A percentile compares a stretch with the other conserved stretches of the same genome.
Conservation (phyloP, 2,797 vertebrate species). For the Enteromius fasciolatus region DNA sequence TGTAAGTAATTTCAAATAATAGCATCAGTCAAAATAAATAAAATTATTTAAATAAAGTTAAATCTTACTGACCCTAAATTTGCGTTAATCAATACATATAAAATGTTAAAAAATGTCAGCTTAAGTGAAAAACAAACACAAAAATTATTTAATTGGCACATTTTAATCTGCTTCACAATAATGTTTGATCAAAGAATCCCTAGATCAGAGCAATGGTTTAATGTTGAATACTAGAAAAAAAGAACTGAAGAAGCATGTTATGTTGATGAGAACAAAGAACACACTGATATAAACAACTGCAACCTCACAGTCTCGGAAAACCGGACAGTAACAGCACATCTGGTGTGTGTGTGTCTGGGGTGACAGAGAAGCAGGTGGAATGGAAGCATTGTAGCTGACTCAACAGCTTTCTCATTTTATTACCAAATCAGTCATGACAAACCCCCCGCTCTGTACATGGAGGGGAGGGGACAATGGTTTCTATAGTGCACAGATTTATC, state of each 20-base stretch:
- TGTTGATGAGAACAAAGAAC: neutral
- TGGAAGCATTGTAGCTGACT: constrained; percentile 79
- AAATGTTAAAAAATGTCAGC: too few species aligned
- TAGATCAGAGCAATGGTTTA: neutral
- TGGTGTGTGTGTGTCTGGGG: constrained; percentile 44
- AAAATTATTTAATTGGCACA: too few species aligned
- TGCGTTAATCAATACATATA: neutral
- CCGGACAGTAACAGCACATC: constrained; percentile 46
- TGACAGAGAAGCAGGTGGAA: constrained; percentile 78
- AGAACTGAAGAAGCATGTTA: neutral
- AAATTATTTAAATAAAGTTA: neutral
- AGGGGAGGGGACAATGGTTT: constrained; percentile 64
- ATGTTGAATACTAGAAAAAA: neutral
- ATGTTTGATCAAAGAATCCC: neutral
- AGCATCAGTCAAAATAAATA: neutral
- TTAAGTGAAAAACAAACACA: neutral
- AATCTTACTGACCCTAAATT: neutral
- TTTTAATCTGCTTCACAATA: neutral
- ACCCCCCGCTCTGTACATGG: constrained; percentile 72
- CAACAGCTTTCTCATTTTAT: constrained; percentile 81
- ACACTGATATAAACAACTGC: constrained; percentile 1
- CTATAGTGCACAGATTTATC: constrained; percentile 39
- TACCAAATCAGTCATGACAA: constrained; percentile 82
- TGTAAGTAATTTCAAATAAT: neutral
- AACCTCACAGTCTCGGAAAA: constrained; percentile 24